These are phyloP conservation scores for Lateolabrax maculatus DNA, from an alignment of 2,797 vertebrate genomes.

Conservation along the genomic window DNA sequence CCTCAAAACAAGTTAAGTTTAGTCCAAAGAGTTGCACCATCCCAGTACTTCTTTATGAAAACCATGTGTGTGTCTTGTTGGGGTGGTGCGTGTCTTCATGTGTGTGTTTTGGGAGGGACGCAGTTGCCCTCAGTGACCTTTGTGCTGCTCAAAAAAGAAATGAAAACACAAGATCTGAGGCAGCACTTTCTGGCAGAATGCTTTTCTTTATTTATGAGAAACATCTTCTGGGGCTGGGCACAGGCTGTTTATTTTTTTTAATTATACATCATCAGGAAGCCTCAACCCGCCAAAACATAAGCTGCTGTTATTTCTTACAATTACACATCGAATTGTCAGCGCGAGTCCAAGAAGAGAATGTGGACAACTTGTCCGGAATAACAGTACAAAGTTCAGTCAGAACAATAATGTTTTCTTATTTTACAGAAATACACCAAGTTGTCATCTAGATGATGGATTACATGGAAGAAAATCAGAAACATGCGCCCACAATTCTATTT, in stretches of 20 bases:
- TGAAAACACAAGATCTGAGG: conserved; percentile 5
- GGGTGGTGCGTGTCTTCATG: neutral
- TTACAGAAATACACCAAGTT: neutral
- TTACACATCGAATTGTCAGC: conserved; percentile 19
- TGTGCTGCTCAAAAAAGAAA: neutral
- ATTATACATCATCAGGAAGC: conserved; percentile 11
- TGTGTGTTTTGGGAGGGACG: neutral
- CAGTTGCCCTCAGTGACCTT: neutral
- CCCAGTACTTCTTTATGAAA: neutral
- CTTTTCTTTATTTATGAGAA: conserved; percentile 30
- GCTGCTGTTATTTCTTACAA: neutral
- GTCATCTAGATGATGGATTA: conserved; percentile 15
- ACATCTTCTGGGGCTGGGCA: neutral
- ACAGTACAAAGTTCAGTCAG: neutral
- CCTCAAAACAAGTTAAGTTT: neutral
- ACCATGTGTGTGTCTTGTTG: conserved; percentile 2
- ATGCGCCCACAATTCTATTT: conserved; percentile 22
- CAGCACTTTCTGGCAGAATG: neutral
- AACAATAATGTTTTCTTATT: neutral
- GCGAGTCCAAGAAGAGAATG: neutral
- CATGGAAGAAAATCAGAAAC: conserved; percentile 15
- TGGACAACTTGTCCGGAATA: neutral
- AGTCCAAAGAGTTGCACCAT: neutral
- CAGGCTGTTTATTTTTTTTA: conserved; percentile 21
- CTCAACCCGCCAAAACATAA: neutral